A percentile compares a stretch with the other conserved stretches of the same genome.
phyloP scores from a whole-genome alignment of 92 coral and sea anemone species.

The Phenganax marumi region DNA sequence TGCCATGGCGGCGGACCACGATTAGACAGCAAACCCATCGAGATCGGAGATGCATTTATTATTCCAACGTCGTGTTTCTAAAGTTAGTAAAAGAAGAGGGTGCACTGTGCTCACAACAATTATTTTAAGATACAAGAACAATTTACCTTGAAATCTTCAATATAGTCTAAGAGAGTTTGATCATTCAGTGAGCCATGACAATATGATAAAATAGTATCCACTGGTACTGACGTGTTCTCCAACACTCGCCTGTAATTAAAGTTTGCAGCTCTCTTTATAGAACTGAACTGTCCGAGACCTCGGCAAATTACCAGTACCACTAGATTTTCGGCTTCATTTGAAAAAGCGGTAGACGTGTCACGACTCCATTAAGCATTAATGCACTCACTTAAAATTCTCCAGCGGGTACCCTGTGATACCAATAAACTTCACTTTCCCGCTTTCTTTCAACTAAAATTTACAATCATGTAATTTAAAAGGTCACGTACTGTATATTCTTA shows the following conservation, averaged over 20 bases:
- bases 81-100: not conserved
- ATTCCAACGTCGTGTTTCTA: slow-evolving; percentile 88
- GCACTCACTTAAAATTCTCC: slow-evolving; percentile 70
- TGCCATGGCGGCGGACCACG: slow-evolving; percentile 98
- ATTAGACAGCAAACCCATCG: slow-evolving; percentile 89
- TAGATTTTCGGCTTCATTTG: too few relatives aligned
- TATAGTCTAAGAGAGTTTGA: slow-evolving; percentile 68
- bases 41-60: slow-evolving; percentile 93
- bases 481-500: not conserved
- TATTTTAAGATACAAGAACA: not conserved
- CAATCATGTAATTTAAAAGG: not conserved
- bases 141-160: slow-evolving; percentile 73
- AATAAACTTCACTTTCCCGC: slow-evolving; percentile 86
- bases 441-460: slow-evolving; percentile 71
- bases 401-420: slow-evolving; percentile 97
- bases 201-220: slow-evolving; percentile 86
- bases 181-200: slow-evolving; percentile 88
- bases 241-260: slow-evolving; percentile 62
- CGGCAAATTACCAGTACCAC: too few relatives aligned
- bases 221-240: slow-evolving; percentile 60
- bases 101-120: too few relatives aligned
- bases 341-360: not conserved
- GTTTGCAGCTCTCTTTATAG: too few relatives aligned
- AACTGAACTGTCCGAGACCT: too few relatives aligned
- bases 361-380: not conserved